These are phyloP conservation scores for Chelidonichthys spinosus DNA, from an alignment of 2,797 vertebrate species.

Conservation along the genomic window DNA sequence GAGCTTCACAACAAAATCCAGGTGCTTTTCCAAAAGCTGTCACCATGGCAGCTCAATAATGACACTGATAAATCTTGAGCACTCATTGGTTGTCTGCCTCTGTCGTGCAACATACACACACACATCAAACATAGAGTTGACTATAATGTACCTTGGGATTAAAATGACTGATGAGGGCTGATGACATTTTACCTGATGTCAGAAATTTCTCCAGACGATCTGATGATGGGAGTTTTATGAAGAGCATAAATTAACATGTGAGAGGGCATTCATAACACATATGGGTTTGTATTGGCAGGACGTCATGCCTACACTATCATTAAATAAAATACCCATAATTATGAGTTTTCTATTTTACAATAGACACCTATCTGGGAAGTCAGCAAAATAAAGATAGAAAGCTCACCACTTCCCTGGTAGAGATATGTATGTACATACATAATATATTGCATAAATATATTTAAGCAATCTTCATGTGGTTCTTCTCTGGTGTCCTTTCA, in stretches of 20 bases:
- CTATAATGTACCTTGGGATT: conserved; percentile 23
- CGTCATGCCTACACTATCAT: conserved; percentile 9
- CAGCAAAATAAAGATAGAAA: not conserved
- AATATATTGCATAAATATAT: no score
- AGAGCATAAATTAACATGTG: conserved; percentile 20
- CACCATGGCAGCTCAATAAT: conserved; percentile 43
- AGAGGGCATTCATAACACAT: conserved; percentile 17
- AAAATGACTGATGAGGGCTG: conserved; percentile 25
- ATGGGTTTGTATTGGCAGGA: conserved; percentile 14
- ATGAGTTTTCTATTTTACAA: conserved; percentile 9
- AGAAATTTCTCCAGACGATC: conserved; percentile 21
- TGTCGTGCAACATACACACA: conserved; percentile 15
- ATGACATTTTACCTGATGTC: conserved; percentile 41
- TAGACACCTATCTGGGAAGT: conserved; percentile 4
- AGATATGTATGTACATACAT: no score
- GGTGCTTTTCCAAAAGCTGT: conserved; percentile 46
- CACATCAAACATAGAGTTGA: conserved; percentile 3
- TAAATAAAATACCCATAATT: conserved; percentile 10
- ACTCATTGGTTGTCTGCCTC: conserved; percentile 17
- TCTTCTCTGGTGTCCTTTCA: conserved; percentile 2
- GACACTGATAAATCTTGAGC: conserved; percentile 37
- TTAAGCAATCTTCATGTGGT: not conserved
- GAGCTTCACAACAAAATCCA: conserved; percentile 49
- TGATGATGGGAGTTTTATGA: conserved; percentile 24
- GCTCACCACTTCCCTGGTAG: not conserved